Evolutionary conservation across 2,797 vertebrate species (phyloP).

Genomic region (Oryzias dopingdopingensis): DNA sequence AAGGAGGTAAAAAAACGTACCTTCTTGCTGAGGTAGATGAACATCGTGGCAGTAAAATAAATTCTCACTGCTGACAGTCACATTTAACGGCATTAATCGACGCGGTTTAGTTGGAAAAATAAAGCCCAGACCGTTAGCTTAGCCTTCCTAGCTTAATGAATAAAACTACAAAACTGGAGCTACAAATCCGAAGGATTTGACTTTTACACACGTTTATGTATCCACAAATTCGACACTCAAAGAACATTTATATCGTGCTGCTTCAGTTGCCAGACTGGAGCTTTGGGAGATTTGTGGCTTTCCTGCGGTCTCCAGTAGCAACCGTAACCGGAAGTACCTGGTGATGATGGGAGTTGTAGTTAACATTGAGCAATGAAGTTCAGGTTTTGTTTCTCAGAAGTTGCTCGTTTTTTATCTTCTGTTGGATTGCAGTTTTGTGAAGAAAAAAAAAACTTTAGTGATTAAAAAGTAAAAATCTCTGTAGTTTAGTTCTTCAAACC

Average conservation of each 20-base stretch:
- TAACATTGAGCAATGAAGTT: slow-evolving; percentile 9
- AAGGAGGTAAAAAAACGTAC: slow-evolving; percentile 65
- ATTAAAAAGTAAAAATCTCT: no score
- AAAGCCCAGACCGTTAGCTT: slow-evolving; percentile 2
- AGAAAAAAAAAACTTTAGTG: no score
- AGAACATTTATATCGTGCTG: background rate
- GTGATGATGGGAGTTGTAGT: slow-evolving; percentile 58
- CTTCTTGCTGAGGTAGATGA: slow-evolving; percentile 95
- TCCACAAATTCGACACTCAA: background rate
- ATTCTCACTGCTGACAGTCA: background rate
- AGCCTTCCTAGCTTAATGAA: background rate
- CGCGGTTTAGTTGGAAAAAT: background rate
- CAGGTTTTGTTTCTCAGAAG: no score
- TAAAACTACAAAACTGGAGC: background rate
- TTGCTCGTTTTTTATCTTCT: no score
- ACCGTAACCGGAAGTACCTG: slow-evolving; percentile 68
- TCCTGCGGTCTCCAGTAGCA: slow-evolving; percentile 73
- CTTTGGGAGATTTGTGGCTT: slow-evolving; percentile 27
- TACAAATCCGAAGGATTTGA: rapidly evolving
- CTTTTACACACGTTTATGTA: background rate
- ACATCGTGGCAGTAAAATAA: slow-evolving; percentile 72
- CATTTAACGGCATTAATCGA: background rate
- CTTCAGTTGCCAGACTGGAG: background rate
- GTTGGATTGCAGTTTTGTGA: no score
- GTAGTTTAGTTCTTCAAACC: no score